Evolutionary conservation across 64 coral and sea anemone species (phyloP).

Genomic region (Montipora efflorescens): DNA sequence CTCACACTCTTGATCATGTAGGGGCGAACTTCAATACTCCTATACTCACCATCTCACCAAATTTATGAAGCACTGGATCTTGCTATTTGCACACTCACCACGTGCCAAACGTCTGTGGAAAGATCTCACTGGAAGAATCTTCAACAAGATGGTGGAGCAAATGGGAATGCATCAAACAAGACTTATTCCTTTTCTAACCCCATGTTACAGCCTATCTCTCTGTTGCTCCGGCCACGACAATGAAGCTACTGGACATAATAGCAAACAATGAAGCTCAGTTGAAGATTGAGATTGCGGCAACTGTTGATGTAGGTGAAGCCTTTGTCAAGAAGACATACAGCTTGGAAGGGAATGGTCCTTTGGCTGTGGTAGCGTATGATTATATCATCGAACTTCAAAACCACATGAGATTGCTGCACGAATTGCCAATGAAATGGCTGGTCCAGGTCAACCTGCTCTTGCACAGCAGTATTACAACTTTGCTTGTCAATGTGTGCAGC

Average conservation of each 20-base stretch:
- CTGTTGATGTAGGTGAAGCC: neutral
- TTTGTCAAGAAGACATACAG: conserved; percentile 3
- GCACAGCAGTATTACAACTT: neutral
- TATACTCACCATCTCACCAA: neutral
- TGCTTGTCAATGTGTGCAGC: neutral
- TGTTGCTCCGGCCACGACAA: conserved; percentile 9
- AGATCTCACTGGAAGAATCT: neutral
- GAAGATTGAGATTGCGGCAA: conserved; percentile 3
- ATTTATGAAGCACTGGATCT: neutral
- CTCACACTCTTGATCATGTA: neutral
- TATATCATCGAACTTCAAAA: conserved; percentile 1
- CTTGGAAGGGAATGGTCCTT: neutral
- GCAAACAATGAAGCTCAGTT: conserved; percentile 14
- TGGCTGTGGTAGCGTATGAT: neutral
- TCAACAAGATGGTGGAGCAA: conserved; percentile 12
- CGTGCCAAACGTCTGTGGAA: neutral
- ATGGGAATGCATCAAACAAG: conserved; percentile 6
- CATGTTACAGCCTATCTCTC: neutral
- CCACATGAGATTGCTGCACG: conserved; percentile 5
- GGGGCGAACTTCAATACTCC: neutral
- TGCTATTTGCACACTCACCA: neutral
- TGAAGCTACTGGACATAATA: neutral
- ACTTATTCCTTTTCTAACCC: conserved; percentile 1
- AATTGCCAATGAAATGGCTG: conserved; percentile 4
- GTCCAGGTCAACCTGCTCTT: conserved; percentile 9